These are phyloP conservation scores for Acinonyx jubatus DNA, from an alignment of 2,113 vertebrate species.

Conservation along the genomic window DNA sequence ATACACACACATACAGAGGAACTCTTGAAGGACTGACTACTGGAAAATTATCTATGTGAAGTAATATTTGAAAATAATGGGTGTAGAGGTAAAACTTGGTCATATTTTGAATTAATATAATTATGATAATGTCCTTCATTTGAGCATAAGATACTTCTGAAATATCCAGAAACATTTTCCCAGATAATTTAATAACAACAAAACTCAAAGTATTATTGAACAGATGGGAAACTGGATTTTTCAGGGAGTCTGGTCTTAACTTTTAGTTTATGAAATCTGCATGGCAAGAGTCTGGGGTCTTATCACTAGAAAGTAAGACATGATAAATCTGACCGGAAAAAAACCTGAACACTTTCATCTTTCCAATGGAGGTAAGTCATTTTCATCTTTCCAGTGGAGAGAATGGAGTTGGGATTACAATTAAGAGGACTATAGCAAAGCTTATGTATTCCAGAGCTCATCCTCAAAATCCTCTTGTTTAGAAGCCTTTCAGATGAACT, in stretches of 20 bases:
- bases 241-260: not conserved
- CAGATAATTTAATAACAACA: not conserved
- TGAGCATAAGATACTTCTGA: not conserved
- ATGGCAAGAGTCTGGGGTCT: not conserved
- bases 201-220: not conserved
- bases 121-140: not conserved
- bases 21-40: not conserved
- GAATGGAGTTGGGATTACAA: not conserved
- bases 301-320: not conserved
- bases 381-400: not conserved
- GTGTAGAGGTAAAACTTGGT: not conserved
- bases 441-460: not conserved
- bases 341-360: constrained; percentile 1
- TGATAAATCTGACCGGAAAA: not conserved
- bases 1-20: not conserved
- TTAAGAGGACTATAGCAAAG: not conserved
- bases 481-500: not conserved
- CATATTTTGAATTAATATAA: not conserved
- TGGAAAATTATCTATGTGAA: not conserved
- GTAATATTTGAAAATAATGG: not conserved
- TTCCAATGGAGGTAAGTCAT: not conserved
- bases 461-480: not conserved
- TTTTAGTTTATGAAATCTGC: not conserved
- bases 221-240: not conserved
- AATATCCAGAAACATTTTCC: not conserved